Evolutionary conservation across 2,113 vertebrate genomes (phyloP), one percentile per base, ranked within the genome.

Genomic region (Pomatostomus ruficeps): DNA sequence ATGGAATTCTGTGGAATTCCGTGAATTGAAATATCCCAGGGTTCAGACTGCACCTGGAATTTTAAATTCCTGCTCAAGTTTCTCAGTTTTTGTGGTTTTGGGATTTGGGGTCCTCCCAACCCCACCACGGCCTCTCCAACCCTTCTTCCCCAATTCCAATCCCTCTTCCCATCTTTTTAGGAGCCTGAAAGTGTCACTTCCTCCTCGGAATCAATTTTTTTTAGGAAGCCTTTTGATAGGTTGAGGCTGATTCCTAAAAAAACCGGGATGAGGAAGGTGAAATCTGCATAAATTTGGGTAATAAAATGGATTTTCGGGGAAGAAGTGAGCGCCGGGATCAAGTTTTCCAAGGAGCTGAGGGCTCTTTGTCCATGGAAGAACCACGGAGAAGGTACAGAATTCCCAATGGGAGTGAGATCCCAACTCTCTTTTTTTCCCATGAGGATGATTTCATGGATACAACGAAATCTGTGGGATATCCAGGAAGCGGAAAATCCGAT

Each of bases 211-310:
- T 79, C 58, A 0, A 2, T 13, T n/a, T 35, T 6, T 65, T 58
- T 42, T 9, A 9, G 35, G 51, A 42, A 75, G 31, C 4, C 1
- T 74, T 85, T 49, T 6, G 11, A 48, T 21, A 14, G 31, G 51
- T 6, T 33, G 49, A 26, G 65, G 25, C 21, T 3, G 5, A 51
- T 14, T 28, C 46, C n/a, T 22, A 3, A 3, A 12, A 62, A 70
- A 91, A n/a, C 1, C 1, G 0, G 17, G 1, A 31, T 0, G 24
- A 36, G 2, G 0, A 3, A 38, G n/a, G 42, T 3, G 89, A 67
- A 54, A 68, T 28, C 36, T 2, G 19, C 3, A 1, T 2, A 1
- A 1, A 6, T 61, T 71, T 19, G 28, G 71, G 76, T 20, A 8
- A 35, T 8, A 12, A 68, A 38, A 16, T 1, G 13, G 43, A 25